Conservation (phyloP, 2,113 vertebrate genomes). For the Ailuropoda melanoleuca region DNA sequence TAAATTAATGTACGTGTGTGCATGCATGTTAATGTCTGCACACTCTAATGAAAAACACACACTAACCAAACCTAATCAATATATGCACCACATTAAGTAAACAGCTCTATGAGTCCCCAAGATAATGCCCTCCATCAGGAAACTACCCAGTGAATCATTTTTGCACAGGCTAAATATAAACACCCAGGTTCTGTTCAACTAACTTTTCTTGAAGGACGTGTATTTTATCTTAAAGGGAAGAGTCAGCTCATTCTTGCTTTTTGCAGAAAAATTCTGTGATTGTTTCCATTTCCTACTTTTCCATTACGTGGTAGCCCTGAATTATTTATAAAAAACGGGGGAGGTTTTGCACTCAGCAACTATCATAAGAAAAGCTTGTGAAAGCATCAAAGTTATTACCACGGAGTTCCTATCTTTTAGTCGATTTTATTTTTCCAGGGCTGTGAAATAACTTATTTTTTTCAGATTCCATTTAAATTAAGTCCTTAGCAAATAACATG, state of each 20-base stretch:
- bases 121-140: constrained; percentile 35
- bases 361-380: constrained; percentile 51
- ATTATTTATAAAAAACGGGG: constrained; percentile 65
- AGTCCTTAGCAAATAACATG: constrained; percentile 55
- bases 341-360: constrained; percentile 42
- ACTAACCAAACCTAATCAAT: background rate
- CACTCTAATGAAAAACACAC: background rate
- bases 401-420: constrained; percentile 65
- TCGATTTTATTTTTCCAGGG: constrained; percentile 57
- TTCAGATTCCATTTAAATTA: constrained; percentile 63
- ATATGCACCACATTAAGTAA: background rate
- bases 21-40: background rate
- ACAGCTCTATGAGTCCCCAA: background rate
- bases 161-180: background rate
- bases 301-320: constrained; percentile 50
- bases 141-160: constrained; percentile 56
- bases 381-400: constrained; percentile 58
- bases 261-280: constrained; percentile 64
- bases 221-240: constrained; percentile 61
- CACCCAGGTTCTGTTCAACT: constrained; percentile 44
- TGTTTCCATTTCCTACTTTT: constrained; percentile 56
- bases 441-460: constrained; percentile 68
- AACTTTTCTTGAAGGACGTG: constrained; percentile 30
- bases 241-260: constrained; percentile 61
- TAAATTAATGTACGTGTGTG: background rate